Conservation (phyloP, 2,797 vertebrate species). For the Parauchenoglanis punctatus region DNA sequence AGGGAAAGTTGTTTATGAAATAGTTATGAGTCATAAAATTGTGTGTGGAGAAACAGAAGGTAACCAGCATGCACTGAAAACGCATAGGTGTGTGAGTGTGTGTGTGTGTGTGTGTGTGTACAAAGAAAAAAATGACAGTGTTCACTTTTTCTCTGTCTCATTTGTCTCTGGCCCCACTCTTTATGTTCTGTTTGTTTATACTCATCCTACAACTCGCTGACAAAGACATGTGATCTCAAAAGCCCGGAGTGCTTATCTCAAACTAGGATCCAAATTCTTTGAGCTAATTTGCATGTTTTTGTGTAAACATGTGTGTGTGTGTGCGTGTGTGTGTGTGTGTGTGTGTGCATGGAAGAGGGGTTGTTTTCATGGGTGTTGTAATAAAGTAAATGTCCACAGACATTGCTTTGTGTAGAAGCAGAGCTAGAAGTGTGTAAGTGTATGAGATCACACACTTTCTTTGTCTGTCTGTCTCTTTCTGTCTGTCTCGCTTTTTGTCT, state of each 20-base stretch:
- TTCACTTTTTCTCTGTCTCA: neutral
- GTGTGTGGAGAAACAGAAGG: constrained; percentile 11
- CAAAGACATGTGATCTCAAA: constrained; percentile 23
- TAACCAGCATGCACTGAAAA: constrained; percentile 13
- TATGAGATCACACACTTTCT: neutral
- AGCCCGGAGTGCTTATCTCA: constrained; percentile 11
- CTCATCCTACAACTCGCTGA: constrained; percentile 26
- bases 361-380: neutral
- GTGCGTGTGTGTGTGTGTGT: constrained; percentile 12
- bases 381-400: constrained; percentile 14
- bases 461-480: neutral
- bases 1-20: constrained; percentile 19
- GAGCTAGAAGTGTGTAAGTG: constrained; percentile 2
- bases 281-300: constrained; percentile 34
- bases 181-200: constrained; percentile 11
- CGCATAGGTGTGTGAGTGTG: neutral
- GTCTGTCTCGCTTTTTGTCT: constrained; percentile 2
- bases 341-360: neutral
- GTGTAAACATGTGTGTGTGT: constrained; percentile 12
- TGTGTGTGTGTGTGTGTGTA: constrained; percentile 17
- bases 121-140: neutral
- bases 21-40: constrained; percentile 9
- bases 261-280: constrained; percentile 26
- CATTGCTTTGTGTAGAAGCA: constrained; percentile 20
- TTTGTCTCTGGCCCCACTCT: neutral